These are phyloP conservation scores for Casuarius casuarius DNA, from an alignment of 2,113 vertebrate species.

Conservation along the genomic window DNA sequence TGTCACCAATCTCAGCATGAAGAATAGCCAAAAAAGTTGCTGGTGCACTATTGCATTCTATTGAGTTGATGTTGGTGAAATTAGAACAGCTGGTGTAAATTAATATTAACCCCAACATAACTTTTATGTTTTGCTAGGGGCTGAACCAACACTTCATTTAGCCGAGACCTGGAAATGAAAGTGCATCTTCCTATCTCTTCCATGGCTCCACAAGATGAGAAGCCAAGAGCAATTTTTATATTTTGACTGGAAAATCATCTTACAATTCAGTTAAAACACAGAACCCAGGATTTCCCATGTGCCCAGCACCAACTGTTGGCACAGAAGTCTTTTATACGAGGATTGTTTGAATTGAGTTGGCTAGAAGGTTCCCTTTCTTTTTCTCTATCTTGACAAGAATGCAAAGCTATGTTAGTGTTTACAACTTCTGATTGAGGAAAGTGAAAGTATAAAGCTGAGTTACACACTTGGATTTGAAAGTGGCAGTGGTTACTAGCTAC, in stretches of 20 bases:
- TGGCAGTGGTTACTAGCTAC: neutral
- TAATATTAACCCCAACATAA: neutral
- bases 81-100: conserved; percentile 1
- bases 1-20: neutral
- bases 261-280: neutral
- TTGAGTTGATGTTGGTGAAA: neutral
- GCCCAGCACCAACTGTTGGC: neutral
- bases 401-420: neutral
- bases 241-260: neutral
- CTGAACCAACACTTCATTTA: neutral
- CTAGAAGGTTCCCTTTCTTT: neutral
- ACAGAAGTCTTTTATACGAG: neutral
- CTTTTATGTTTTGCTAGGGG: neutral
- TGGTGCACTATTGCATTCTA: neutral
- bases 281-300: neutral
- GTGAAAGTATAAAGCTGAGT: neutral
- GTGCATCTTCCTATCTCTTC: neutral
- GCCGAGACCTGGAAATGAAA: neutral
- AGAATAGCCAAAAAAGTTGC: neutral
- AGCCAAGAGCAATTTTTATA: neutral
- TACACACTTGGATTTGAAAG: neutral
- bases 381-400: neutral
- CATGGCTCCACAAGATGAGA: neutral
- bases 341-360: neutral
- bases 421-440: neutral